Conservation (phyloP, 2,113 vertebrate genomes). For the Gnathonemus longibarbis region DNA sequence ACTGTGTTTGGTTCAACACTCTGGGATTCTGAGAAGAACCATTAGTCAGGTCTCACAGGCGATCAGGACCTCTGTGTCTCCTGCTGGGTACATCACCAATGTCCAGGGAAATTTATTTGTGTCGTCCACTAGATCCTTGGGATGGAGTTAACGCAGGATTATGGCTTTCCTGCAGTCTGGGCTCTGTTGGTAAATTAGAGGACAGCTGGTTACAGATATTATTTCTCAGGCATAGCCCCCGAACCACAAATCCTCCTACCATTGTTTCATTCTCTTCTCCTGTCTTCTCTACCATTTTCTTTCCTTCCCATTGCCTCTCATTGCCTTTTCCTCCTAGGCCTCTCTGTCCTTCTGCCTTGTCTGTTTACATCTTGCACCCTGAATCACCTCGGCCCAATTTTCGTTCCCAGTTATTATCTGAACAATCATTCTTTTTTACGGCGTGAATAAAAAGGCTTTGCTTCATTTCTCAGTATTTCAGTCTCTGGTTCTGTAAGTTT, state of each 20-base stretch:
- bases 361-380: neutral
- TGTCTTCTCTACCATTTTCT: conserved; percentile 19
- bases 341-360: neutral
- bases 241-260: neutral
- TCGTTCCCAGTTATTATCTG: neutral
- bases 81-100: neutral
- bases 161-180: conserved; percentile 60
- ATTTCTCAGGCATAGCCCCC: conserved; percentile 36
- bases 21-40: neutral
- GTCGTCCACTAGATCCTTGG: conserved; percentile 44
- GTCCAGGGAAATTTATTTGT: conserved; percentile 21
- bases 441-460: neutral
- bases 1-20: neutral
- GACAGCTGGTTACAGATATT: conserved; percentile 56
- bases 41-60: neutral
- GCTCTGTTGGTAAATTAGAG: conserved; percentile 58
- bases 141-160: conserved; percentile 54
- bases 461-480: conserved; percentile 33
- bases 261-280: conserved; percentile 11
- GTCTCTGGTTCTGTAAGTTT: neutral
- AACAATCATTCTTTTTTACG: neutral
- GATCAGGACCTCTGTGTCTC: neutral
- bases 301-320: conserved; percentile 10
- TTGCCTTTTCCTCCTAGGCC: conserved; percentile 7
- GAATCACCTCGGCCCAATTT: conserved; percentile 23